phyloP scores from a whole-genome alignment of 2,888 invertebrate species.

The Agonopterix heracliana region DNA sequence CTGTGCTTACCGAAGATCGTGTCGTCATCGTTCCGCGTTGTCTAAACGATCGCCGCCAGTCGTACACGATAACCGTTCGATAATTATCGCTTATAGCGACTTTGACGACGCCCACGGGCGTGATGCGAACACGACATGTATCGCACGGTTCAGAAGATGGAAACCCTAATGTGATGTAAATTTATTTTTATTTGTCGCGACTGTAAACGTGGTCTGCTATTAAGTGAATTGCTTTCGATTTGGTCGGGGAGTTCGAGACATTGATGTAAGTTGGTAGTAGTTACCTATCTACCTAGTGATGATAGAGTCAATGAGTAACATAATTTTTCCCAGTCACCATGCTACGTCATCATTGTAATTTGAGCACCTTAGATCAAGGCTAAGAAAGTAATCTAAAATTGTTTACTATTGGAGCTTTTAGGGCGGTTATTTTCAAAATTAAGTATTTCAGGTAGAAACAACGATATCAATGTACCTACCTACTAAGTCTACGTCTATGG shows the following conservation, averaged over 20 bases:
- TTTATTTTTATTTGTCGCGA: conserved; percentile 51
- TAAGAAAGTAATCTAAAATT: no score
- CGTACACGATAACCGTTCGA: conserved; percentile 31
- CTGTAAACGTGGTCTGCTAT: conserved; percentile 31
- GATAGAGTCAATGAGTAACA: no score
- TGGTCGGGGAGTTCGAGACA: conserved; percentile 10
- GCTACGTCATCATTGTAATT: no score
- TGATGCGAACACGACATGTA: conserved; percentile 31
- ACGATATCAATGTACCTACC: no score
- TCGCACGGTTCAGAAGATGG: conserved; percentile 5
- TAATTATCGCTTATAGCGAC: conserved; percentile 38
- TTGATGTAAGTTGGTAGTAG: no score
- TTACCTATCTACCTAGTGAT: no score
- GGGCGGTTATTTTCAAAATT: no score
- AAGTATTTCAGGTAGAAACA: no score
- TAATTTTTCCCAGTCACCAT: no score
- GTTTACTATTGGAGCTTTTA: no score
- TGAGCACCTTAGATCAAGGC: no score
- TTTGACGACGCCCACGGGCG: conserved; percentile 52
- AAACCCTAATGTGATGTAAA: conserved; percentile 39
- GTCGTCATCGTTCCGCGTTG: conserved; percentile 25
- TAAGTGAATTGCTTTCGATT: conserved; percentile 52
- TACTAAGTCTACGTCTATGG: no score
- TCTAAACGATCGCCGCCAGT: conserved; percentile 5
- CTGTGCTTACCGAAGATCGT: not conserved